Base-by-base conservation (phyloP, 2,797 vertebrate genomes). In the Argyrosomus regius region DNA sequence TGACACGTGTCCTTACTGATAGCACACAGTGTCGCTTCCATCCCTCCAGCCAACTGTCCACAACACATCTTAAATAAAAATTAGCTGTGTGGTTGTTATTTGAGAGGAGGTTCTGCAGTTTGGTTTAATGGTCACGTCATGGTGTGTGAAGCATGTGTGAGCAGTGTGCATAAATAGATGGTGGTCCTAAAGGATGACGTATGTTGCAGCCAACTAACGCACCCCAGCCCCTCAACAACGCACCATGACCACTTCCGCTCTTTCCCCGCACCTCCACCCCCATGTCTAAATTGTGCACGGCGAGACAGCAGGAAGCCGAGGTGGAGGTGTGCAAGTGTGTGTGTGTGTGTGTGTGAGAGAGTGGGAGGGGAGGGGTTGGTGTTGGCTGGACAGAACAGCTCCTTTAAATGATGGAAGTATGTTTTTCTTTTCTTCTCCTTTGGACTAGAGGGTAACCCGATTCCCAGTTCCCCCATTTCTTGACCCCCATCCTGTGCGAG, bases 221-320 rank as follows among this genome's bases (percentile, higher is more conserved):
- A n/a, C 50, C 56, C 71, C 60, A 35, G 73, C 46, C 77, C 80
- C 41, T 45, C 12, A 17, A 20, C 35, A 58, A 57, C 26, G 7
- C 61, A 62, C 65, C 46, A 28, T 41, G 20, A 81, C 75, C 50
- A 52, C 81, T 57, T 76, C 63, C 63, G 12, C 70, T 26, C 70
- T 67, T 50, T n/a, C 59, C 49, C 70, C 17, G 3, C 64, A 49
- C 72, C 73, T 66, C 78, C 80, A 69, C 68, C 82, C 76, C 54
- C 61, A 26, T 2, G 61, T 89, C 84, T 87, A 77, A 88, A 89
- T 84, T 81, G 82, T 78, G 49, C 74, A 72, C 3, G 89, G 90
- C 90, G 86, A 93, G 93, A 93, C 93, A 84, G 90, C 93, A 91
- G 92, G 92, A 94, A 95, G 89, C 76, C 17, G 56, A 87, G 74